Conservation (phyloP, 2,797 vertebrate species). For the Brachyrhaphis roseni region DNA sequence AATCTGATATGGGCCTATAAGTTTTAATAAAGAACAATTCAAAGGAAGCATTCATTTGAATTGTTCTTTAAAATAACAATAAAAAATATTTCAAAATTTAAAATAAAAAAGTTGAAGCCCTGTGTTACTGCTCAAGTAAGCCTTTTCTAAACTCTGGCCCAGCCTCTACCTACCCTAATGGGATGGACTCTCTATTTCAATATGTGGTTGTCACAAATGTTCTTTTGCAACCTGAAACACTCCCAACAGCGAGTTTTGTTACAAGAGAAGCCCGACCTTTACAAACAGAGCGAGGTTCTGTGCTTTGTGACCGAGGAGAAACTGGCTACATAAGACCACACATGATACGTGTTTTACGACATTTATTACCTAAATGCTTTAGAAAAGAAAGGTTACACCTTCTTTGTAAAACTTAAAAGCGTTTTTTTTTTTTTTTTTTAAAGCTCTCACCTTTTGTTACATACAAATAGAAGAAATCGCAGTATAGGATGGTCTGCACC, state of each 20-base stretch:
- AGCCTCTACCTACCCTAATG: neutral
- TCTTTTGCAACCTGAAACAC: neutral
- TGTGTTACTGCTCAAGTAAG: no score
- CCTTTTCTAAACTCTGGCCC: no score
- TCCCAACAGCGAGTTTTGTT: neutral
- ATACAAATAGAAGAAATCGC: conserved; percentile 99
- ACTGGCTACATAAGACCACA: neutral
- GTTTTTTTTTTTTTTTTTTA: no score
- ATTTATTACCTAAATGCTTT: neutral
- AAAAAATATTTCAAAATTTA: no score
- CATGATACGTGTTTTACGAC: neutral
- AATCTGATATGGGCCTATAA: no score
- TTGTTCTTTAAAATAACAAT: no score
- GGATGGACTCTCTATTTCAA: neutral
- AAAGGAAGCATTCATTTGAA: no score
- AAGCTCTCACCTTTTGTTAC: conserved; percentile 93
- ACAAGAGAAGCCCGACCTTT: neutral
- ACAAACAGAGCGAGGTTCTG: neutral
- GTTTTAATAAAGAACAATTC: no score
- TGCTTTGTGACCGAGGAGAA: neutral
- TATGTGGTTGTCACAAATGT: neutral
- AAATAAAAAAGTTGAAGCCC: no score
- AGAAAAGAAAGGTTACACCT: neutral
- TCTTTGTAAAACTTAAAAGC: neutral
- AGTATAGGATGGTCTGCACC: conserved; percentile 98